Base-by-base conservation (phyloP, 2,113 vertebrate genomes). In the Pelecanoides urinatrix region DNA sequence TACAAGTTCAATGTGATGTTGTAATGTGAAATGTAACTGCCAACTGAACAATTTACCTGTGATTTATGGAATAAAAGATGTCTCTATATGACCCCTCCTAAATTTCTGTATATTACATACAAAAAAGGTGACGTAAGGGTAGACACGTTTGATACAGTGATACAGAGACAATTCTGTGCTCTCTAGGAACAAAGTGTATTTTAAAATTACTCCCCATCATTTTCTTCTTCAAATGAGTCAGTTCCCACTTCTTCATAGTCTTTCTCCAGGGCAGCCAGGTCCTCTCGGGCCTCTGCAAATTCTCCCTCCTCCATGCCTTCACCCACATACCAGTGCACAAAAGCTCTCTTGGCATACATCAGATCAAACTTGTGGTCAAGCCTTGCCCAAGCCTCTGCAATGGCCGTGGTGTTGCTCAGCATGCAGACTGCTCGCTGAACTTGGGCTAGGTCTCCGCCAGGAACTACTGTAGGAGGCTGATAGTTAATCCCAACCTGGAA, bases 291-390 rank as follows among this genome's bases (percentile, higher is more conserved):
- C 95, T 98, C 98, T 2, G 98, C 94, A 9, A 98, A 98, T 82
- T 98, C 98, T 44, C 98, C 98, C 68, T 98, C 98, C 78, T 98
- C 98, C 98, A 98, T 98, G 45, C 98, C 98, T 45, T 98, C 98
- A 2, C 98, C 98, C 11, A 98, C 98, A 0, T 98, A 98, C 98
- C 98, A 98, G 78, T 98, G 98, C 80, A 98, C 98, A 47, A 98
- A 98, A 20, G 98, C 98, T 45, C 98, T 97, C 94, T 98, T 98
- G 95, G 98, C 98, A 0, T 98, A 98, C 98, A 98, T 98, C 72
- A 98, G 96, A 52, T 98, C 98, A 29, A 98, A 98, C 92, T 98
- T 98, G 94, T 98, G 98, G 87, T 98, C 98, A 0, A 98, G 98
- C 36, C 98, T 92, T 5, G 98, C 98, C 98, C 98, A 98, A 7